Base-by-base conservation (phyloP, 2,888 invertebrate species). In the Abrostola triplasia region DNA sequence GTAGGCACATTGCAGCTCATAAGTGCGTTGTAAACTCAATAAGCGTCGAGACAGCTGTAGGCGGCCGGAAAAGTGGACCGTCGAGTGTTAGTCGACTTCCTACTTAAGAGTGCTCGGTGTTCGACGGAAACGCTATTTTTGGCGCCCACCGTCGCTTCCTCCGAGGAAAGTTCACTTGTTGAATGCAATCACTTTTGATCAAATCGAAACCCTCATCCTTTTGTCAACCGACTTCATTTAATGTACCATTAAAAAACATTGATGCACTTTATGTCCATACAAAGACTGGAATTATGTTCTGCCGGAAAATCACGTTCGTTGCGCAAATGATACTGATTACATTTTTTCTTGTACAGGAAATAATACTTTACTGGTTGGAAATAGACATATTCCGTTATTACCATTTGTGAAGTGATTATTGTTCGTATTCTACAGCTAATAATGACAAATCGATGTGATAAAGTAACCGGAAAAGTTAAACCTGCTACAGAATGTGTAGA, bases 111-210 rank as follows among this genome's bases (percentile, higher is more conserved):
- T 82, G 87, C 85, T 84, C 84, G 82, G 80, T 84, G 85, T 87
- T 88, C 86, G 87, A 80, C 94, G 94, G 94, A 94, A 92, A 90
- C 88, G 89, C 94, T 94, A 94, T 94, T 94, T 94, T 93, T 91
- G 94, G 94, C 91, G 92, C 92, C 91, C 92, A 90, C 91, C 85
- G 90, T 70, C 84, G 90, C 89, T 93, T 94, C 94, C 93, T 92
- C 85, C 73, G 91, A 92, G 92, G 94, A 94, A 94, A 94, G 94
- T 92, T 87, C 86, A 85, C 85, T 86, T 86, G 82, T 84, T 85
- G 80, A 86, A 86, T 86, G 83, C 84, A 85, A 89, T 88, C 86
- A 82, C 79, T 82, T 81, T 76, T 81, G 73, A 82, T 84, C 77
- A 82, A 82, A 83, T 84, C 74, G 65, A 67, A 74, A 73, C 41